These are phyloP conservation scores for Penaeus vannamei DNA, from an alignment of 1,140 invertebrate species.

Conservation along the genomic window DNA sequence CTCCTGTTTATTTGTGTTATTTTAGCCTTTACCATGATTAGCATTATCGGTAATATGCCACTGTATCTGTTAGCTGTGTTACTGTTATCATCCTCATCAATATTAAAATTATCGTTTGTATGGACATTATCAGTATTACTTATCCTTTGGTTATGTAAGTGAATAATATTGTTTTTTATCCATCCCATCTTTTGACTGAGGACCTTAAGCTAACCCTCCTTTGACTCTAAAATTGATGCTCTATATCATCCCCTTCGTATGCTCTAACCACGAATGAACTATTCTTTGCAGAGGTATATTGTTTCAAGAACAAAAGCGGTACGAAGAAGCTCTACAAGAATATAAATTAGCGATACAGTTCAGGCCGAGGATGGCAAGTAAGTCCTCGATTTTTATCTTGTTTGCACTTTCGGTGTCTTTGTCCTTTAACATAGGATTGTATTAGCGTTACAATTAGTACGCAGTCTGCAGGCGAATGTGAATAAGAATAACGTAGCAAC, in stretches of 20 bases:
- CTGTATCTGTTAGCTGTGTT: too few relatives aligned
- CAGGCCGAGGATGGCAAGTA: constrained; percentile 93
- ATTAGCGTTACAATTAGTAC: too few relatives aligned
- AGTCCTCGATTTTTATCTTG: constrained; percentile 74
- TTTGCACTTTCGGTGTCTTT: background rate
- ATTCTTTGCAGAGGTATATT: constrained; percentile 87
- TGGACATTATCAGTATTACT: background rate
- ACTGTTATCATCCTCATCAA: background rate
- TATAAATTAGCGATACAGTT: constrained; percentile 94
- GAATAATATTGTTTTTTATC: background rate
- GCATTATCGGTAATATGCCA: too few relatives aligned
- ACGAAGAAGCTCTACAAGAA: constrained; percentile 90
- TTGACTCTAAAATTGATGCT: too few relatives aligned
- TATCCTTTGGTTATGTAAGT: background rate
- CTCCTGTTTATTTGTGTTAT: too few relatives aligned
- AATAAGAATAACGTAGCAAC: too few relatives aligned
- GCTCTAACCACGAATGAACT: constrained; percentile 71
- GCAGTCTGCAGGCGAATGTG: too few relatives aligned
- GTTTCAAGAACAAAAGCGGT: constrained; percentile 89
- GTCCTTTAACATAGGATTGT: too few relatives aligned
- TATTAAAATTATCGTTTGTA: background rate
- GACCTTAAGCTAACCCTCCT: too few relatives aligned
- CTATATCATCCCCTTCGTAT: too few relatives aligned
- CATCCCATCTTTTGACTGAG: background rate
- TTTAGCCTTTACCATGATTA: too few relatives aligned